phyloP scores from a whole-genome alignment of 2,113 vertebrate species.

The Rhinopomastus cyanomelas region DNA sequence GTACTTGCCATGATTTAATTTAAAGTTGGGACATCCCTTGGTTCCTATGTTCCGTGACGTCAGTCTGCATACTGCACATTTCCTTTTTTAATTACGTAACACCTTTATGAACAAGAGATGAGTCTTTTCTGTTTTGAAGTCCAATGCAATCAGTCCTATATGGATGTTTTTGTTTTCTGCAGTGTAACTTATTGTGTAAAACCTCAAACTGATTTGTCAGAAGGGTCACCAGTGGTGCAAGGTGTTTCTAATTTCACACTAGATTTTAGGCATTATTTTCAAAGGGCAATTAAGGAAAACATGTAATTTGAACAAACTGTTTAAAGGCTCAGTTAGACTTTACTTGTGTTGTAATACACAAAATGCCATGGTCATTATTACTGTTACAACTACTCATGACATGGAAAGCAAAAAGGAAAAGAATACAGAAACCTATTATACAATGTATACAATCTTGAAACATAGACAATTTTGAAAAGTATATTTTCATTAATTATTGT shows the following conservation, averaged over 20 bases:
- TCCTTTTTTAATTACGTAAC: conserved; percentile 32
- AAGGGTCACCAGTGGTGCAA: background rate
- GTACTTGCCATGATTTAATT: conserved; percentile 18
- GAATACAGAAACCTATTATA: background rate
- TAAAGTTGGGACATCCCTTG: conserved; percentile 11
- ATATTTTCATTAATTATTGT: no score
- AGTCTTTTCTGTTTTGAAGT: conserved; percentile 14
- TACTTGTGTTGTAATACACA: background rate
- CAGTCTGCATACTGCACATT: background rate
- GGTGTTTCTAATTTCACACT: background rate
- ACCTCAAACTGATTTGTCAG: background rate
- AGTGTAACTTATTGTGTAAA: background rate
- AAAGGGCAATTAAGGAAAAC: background rate
- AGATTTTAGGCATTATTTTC: background rate
- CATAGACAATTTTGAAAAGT: background rate
- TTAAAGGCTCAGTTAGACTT: background rate
- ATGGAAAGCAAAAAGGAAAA: background rate
- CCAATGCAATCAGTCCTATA: background rate
- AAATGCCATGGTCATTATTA: background rate
- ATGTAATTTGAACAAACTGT: background rate
- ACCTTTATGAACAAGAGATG: conserved; percentile 3
- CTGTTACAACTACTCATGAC: background rate
- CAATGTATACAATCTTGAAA: background rate
- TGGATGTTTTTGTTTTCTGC: background rate
- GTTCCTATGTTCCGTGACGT: background rate